phyloP scores from a whole-genome alignment of 2,888 invertebrate species.

The Callosobruchus maculatus region DNA sequence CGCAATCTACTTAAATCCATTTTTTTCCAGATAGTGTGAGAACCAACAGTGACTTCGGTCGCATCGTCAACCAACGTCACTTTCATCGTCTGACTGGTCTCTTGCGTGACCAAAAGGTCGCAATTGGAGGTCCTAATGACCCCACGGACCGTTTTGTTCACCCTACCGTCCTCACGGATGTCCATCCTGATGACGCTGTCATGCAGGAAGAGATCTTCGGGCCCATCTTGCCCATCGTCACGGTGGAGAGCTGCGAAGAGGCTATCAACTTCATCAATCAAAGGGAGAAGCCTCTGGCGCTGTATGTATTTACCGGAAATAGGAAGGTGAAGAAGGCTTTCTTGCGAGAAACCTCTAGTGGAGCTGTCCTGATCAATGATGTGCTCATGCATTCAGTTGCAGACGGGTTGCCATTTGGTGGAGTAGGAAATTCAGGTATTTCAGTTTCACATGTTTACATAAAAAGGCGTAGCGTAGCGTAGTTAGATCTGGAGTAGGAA shows the following conservation, averaged over 20 bases:
- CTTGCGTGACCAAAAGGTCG: conserved; percentile 67
- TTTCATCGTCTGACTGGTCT: conserved; percentile 56
- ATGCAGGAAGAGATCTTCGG: conserved; percentile 97
- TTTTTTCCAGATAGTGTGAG: conserved; percentile 19
- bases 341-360: conserved; percentile 70
- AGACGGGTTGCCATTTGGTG: conserved; percentile 93
- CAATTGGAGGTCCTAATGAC: conserved; percentile 75
- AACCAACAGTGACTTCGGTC: conserved; percentile 65
- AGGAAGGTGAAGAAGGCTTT: conserved; percentile 58
- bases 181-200: conserved; percentile 69
- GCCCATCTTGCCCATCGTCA: conserved; percentile 87
- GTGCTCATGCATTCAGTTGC: conserved; percentile 80
- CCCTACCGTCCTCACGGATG: conserved; percentile 79
- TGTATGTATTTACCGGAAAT: conserved; percentile 80
- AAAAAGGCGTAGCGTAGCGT: too few species aligned
- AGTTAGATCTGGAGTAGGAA: too few species aligned
- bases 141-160: conserved; percentile 75
- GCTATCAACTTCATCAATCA: conserved; percentile 88
- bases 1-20: background rate
- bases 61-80: conserved; percentile 78
- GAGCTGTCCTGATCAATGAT: conserved; percentile 82
- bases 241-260: conserved; percentile 76
- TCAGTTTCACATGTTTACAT: too few species aligned
- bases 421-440: conserved; percentile 82
- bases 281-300: conserved; percentile 84